Base-by-base conservation (phyloP, 1,140 invertebrate species). In the Asbolus verrucosus region DNA sequence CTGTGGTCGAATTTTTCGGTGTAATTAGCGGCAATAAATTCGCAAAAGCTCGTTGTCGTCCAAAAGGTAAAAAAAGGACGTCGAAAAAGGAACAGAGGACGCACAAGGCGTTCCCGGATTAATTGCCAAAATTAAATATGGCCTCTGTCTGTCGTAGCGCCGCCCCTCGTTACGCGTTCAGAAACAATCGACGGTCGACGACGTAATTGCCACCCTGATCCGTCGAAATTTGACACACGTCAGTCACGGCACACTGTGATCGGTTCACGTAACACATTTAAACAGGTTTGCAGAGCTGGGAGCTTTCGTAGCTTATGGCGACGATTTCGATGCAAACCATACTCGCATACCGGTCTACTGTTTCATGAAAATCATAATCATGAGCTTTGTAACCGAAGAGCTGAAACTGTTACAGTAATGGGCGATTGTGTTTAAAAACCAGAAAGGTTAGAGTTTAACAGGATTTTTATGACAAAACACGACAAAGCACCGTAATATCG, bases 81-180 rank as follows among this genome's bases (percentile, higher is more conserved):
- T 46, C 24, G 3, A 27, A 27, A 27, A 27, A 27, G 24, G 24
- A 27, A 27, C 3, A 27, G 24, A 27, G 24, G 24, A 27, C n/a
- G 24, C 24, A 8, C 11, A 9, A 19, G 41, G 41, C 41, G 41
- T 14, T 46, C 15, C 41, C 41, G 41, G 16, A 8, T 46, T 46
- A 46, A 46, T 46, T 46, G 41, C 16, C 41, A 16, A 46, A 46
- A 46, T 46, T 46, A 46, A 46, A 46, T 46, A 46, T 46, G 41
- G 41, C 41, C 41, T 46, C 41, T 46, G n/a, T n/a, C n/a, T n/a
- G 24, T 27, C 24, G 41, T 2, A 46, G 41, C 41, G 41, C 41
- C 41, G 41, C 41, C 41, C 16, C 41, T 27, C 24, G n/a, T n/a
- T n/a, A n/a, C n/a, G n/a, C n/a, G n/a, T n/a, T n/a, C 24, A 27